Percentiles rank a stretch among this genome's conserved stretches.
Evolutionary conservation across 1,140 invertebrate species (phyloP).

Genomic region (Drosophila azteca): DNA sequence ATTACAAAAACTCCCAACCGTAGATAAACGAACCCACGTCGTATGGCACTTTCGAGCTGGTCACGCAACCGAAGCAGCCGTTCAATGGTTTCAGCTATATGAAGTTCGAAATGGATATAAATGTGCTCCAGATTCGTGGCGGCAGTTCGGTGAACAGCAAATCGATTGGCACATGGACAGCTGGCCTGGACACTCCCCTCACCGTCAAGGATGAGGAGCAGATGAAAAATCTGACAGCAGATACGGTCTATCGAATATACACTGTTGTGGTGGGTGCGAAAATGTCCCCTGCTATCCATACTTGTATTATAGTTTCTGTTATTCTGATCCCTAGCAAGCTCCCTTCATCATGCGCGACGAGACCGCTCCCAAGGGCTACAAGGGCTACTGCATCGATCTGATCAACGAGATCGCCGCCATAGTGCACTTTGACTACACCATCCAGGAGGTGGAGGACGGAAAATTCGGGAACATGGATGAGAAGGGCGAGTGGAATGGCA

Average conservation of each 20-base stretch:
- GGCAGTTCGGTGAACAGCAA: slow-evolving; percentile 87
- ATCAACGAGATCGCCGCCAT: slow-evolving; percentile 92
- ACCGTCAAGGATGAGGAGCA: slow-evolving; percentile 86
- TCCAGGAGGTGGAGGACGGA: slow-evolving; percentile 90
- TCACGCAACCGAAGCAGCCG: slow-evolving; percentile 80
- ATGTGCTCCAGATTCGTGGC: slow-evolving; percentile 87
- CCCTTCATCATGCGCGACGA: slow-evolving; percentile 93
- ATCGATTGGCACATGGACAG: slow-evolving; percentile 88
- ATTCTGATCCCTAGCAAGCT: slow-evolving; percentile 86
- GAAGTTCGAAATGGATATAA: slow-evolving; percentile 89
- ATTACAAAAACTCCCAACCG: slow-evolving; percentile 51
- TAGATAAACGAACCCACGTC: slow-evolving; percentile 86
- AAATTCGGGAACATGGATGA: slow-evolving; percentile 94
- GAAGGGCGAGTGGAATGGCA: slow-evolving; percentile 95
- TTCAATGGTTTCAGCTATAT: slow-evolving; percentile 89
- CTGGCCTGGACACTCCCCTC: slow-evolving; percentile 87
- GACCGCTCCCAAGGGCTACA: slow-evolving; percentile 87
- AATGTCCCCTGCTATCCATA: not conserved
- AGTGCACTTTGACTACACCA: slow-evolving; percentile 95
- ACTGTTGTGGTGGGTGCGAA: slow-evolving; percentile 87
- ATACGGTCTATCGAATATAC: slow-evolving; percentile 91
- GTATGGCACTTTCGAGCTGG: slow-evolving; percentile 87
- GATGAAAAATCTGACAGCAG: slow-evolving; percentile 90
- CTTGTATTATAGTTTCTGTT: not conserved
- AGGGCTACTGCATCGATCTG: slow-evolving; percentile 97